Conservation (phyloP, 2,797 vertebrate genomes). For the Balearica regulorum region DNA sequence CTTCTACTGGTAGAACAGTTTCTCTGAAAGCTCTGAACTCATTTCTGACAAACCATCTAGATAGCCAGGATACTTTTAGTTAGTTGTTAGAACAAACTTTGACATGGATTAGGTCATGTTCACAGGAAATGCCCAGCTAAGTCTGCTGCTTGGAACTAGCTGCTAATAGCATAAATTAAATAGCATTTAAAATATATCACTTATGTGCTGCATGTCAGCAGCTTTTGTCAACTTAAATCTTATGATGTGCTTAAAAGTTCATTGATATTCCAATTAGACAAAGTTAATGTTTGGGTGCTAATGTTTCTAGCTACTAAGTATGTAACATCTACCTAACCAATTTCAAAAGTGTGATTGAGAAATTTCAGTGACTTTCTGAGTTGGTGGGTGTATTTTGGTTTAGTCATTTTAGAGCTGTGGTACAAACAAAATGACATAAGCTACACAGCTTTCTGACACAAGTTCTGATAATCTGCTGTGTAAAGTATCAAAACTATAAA, state of each 20-base stretch:
- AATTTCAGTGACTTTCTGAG: neutral
- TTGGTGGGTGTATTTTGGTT: neutral
- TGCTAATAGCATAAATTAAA: neutral
- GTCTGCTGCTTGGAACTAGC: neutral
- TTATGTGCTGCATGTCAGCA: neutral
- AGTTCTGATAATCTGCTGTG: neutral
- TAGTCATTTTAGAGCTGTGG: neutral
- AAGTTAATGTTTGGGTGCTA: neutral
- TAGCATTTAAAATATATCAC: neutral
- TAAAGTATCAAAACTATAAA: neutral
- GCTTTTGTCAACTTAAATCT: neutral
- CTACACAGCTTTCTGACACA: neutral
- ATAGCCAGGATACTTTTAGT: neutral
- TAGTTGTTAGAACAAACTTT: neutral
- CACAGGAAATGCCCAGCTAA: neutral
- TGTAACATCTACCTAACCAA: neutral
- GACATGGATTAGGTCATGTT: neutral
- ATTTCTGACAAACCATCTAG: neutral
- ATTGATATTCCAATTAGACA: neutral
- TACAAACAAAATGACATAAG: neutral
- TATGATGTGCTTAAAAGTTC: neutral
- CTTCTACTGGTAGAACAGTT: neutral
- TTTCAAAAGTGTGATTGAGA: neutral
- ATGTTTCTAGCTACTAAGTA: neutral
- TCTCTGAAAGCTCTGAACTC: neutral